Evolutionary conservation across 2,888 invertebrate genomes (phyloP), one percentile per base, ranked within the genome.

Genomic region (Drosophila setosimentum): DNA sequence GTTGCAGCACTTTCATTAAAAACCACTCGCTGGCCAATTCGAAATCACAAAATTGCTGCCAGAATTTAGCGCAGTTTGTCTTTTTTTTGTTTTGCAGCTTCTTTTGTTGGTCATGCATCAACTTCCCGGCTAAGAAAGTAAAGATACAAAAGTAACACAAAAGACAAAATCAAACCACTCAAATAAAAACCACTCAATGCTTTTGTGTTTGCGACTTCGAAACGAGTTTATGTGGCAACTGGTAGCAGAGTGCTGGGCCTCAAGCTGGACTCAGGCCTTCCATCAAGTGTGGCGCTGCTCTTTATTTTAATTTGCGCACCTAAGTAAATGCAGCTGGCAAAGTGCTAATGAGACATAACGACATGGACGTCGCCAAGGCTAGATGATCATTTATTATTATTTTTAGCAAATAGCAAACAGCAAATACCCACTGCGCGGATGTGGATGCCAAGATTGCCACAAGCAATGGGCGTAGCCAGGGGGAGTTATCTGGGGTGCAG

Each of bases 291-390:
- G 32, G 68, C 64, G 45, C 55, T 84, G 78, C 82, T 82, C 85
- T 83, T 75, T 74, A 83, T 87, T 88, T 86, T 87, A 85, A 88
- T 88, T 87, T 86, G 78, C 70, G 54, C 71, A 72, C 76, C 80
- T 71, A 76, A 77, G 76, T 73, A 86, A 80, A 78, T 86, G 86
- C 80, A 71, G 78, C 66, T 60, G 66, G 73, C 72, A 68, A 68
- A 75, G 88, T 85, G 88, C 85, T 85, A 85, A 85, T 85, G 86
- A 83, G 88, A 85, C 85, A 88, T 85, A 85, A 85, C 88, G 85
- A 88, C 82, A 74, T 82, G 76, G 78, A 80, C 80, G 83, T 80
- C 73, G 73, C 73, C 88, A 73, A 78, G 88, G 83, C 86, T 73
- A 80, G 76, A 71, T 68, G 58, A 78, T 82, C 80, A 87, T 87